A percentile compares a stretch with the other conserved stretches of the same genome.
These are phyloP conservation scores for Silurus asotus DNA, from an alignment of 2,113 vertebrate genomes.

Conservation along the genomic window DNA sequence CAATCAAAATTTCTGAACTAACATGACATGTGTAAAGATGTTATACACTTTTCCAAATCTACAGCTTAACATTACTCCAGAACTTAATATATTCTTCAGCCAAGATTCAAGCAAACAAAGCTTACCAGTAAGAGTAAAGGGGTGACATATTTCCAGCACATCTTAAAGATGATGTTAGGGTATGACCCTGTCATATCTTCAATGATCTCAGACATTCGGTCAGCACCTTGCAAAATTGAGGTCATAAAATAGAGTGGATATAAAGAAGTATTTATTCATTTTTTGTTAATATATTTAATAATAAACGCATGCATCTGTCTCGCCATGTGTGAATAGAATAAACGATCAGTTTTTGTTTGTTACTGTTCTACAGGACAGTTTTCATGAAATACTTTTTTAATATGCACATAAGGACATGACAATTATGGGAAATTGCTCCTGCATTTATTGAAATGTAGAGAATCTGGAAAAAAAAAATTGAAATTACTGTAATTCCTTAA, in stretches of 20 bases:
- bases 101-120: not conserved
- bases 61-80: not conserved
- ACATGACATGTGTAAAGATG: too few relatives aligned
- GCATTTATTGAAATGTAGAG: not conserved
- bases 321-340: not conserved
- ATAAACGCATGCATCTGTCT: not conserved
- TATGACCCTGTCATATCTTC: conserved; percentile 69
- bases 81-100: not conserved
- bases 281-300: not conserved
- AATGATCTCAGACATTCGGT: conserved; percentile 62
- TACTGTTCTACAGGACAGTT: not conserved
- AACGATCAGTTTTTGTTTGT: not conserved
- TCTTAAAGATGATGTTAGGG: conserved; percentile 62
- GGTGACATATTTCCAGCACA: conserved; percentile 73
- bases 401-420: not conserved
- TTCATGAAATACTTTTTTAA: not conserved
- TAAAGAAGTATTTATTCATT: not conserved
- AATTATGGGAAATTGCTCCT: too few relatives aligned
- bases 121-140: conserved; percentile 69
- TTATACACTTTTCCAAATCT: too few relatives aligned
- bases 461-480: not conserved
- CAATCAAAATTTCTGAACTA: too few relatives aligned
- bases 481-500: too few relatives aligned
- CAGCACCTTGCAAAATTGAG: conserved; percentile 58
- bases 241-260: not conserved